A percentile compares a stretch with the other conserved stretches of the same genome.
These are phyloP conservation scores for Falco rusticolus DNA, from an alignment of 2,797 vertebrate genomes.

Conservation along the genomic window DNA sequence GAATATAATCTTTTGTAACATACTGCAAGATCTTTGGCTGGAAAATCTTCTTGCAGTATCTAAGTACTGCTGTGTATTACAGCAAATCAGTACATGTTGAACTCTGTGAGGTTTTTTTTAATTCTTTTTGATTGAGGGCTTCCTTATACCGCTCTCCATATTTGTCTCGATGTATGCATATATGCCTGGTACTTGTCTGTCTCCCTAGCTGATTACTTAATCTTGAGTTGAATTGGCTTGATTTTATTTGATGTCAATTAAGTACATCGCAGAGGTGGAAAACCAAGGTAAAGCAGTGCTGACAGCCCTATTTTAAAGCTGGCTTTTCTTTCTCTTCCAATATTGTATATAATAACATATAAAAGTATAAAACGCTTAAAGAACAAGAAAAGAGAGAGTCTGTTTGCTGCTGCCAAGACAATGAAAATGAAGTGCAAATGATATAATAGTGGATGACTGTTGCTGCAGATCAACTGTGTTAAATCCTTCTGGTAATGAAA, in stretches of 20 bases:
- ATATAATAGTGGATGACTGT: neutral
- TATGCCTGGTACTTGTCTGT: neutral
- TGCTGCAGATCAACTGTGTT: neutral
- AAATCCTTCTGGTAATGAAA: slow-evolving; percentile 9
- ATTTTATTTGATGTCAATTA: neutral
- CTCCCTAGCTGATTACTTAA: neutral
- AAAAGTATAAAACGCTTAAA: neutral
- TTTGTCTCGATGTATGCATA: neutral
- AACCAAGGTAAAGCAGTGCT: neutral
- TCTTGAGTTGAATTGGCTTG: neutral
- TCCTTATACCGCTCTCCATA: neutral
- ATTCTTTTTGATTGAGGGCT: neutral
- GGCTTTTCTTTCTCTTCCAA: neutral
- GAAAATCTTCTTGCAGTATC: neutral
- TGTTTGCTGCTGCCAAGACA: neutral
- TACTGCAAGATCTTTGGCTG: neutral
- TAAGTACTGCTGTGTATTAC: neutral
- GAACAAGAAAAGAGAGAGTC: neutral
- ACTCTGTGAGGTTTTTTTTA: neutral
- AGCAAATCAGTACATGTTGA: neutral
- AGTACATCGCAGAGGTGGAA: neutral
- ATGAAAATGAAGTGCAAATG: slow-evolving; percentile 14
- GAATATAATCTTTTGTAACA: neutral
- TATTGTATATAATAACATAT: neutral
- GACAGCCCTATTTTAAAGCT: neutral